A percentile compares a stretch with the other conserved stretches of the same genome.
These are phyloP conservation scores for Ciconia nigra DNA, from an alignment of 2,797 vertebrate genomes.

Conservation along the genomic window DNA sequence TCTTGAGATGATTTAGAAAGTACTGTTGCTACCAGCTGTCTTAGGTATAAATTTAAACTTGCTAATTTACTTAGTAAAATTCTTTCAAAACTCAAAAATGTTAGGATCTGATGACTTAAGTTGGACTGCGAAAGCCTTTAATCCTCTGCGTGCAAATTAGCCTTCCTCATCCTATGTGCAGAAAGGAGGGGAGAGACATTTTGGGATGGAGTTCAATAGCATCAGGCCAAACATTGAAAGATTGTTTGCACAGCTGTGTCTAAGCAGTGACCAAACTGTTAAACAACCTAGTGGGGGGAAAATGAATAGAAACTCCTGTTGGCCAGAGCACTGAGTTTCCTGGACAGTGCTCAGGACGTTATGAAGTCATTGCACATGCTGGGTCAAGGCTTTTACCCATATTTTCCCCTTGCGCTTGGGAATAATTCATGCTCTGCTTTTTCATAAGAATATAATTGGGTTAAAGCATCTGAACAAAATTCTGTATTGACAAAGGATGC, in stretches of 20 bases:
- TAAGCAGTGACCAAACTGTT: slow-evolving; percentile 53
- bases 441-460: not conserved
- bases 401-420: slow-evolving; percentile 29
- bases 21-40: not conserved
- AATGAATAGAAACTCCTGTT: slow-evolving; percentile 66
- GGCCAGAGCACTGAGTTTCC: slow-evolving; percentile 57
- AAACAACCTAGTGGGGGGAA: slow-evolving; percentile 49
- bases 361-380: slow-evolving; percentile 67
- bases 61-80: not conserved
- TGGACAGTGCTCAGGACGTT: slow-evolving; percentile 58
- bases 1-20: not conserved
- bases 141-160: slow-evolving; percentile 10
- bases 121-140: not conserved
- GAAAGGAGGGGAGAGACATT: not conserved
- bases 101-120: not conserved
- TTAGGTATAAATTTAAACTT: not conserved
- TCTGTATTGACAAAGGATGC: not conserved
- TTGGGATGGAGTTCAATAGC: slow-evolving; percentile 50
- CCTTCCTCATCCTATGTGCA: slow-evolving; percentile 16
- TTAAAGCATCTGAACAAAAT: not conserved
- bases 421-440: not conserved
- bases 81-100: not conserved
- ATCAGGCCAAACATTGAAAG: slow-evolving; percentile 40
- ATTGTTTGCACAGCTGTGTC: slow-evolving; percentile 76
- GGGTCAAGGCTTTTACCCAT: slow-evolving; percentile 48